Evolutionary conservation across 2,888 invertebrate species (phyloP).

Genomic region (Scaptomyza caliginosa): DNA sequence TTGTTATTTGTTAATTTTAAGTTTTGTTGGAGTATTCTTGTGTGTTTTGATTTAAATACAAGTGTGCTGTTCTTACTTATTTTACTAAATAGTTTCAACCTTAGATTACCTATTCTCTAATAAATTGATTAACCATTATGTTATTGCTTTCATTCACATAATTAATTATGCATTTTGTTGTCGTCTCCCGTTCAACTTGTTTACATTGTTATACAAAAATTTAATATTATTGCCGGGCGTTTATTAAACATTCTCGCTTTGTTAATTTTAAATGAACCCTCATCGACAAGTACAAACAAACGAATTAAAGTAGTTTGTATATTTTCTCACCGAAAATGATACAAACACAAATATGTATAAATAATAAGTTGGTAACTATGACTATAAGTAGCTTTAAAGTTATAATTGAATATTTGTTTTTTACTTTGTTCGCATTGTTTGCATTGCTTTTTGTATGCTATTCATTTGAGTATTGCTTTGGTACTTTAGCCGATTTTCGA

Average conservation of each 20-base stretch:
- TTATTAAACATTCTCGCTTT: slow-evolving; percentile 54
- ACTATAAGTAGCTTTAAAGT: slow-evolving; percentile 52
- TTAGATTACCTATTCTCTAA: slow-evolving; percentile 65
- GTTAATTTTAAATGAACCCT: slow-evolving; percentile 34
- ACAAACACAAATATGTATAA: slow-evolving; percentile 43
- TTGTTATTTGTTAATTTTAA: slow-evolving; percentile 51
- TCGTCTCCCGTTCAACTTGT: slow-evolving; percentile 24
- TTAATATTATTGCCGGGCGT: slow-evolving; percentile 75
- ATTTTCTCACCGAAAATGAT: slow-evolving; percentile 16
- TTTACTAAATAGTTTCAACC: slow-evolving; percentile 77
- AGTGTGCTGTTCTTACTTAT: slow-evolving; percentile 70
- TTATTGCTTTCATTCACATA: slow-evolving; percentile 74
- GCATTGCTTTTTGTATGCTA: slow-evolving; percentile 31
- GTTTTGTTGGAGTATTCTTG: slow-evolving; percentile 17
- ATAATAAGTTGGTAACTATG: slow-evolving; percentile 61
- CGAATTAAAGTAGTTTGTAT: slow-evolving; percentile 25
- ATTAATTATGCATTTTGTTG: slow-evolving; percentile 54
- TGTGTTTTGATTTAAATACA: slow-evolving; percentile 53
- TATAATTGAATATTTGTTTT: slow-evolving; percentile 57
- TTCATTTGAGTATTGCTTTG: slow-evolving; percentile 84
- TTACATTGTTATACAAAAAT: slow-evolving; percentile 77
- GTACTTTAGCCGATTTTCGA: slow-evolving; percentile 84
- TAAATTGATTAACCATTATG: slow-evolving; percentile 74
- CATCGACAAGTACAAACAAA: slow-evolving; percentile 33
- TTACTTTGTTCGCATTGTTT: slow-evolving; percentile 26